phyloP scores from a whole-genome alignment of 2,113 vertebrate species.

The Rallus limicola region DNA sequence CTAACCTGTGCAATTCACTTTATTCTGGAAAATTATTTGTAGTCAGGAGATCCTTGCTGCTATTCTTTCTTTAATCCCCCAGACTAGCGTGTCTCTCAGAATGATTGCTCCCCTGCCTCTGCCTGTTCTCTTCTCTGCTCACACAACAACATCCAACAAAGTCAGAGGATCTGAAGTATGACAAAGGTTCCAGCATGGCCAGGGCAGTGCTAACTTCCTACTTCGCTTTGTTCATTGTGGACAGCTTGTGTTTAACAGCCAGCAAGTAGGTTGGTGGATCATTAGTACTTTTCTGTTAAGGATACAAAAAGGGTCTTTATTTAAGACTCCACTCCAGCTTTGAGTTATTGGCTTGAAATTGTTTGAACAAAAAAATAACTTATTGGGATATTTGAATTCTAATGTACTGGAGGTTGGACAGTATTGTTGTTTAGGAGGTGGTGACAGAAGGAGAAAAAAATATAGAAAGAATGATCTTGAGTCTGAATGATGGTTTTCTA shows the following conservation, averaged over 20 bases:
- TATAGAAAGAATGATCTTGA: not conserved
- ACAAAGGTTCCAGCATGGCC: fast-evolving
- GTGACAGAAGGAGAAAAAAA: not conserved
- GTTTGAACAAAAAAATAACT: not conserved
- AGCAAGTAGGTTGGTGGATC: not conserved
- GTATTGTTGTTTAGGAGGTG: not conserved
- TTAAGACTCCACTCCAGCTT: not conserved
- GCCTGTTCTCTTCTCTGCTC: not conserved
- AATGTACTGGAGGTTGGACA: not conserved
- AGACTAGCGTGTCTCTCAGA: not conserved
- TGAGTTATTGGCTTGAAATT: not conserved
- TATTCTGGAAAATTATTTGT: not conserved
- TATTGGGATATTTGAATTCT: not conserved
- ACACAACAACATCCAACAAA: not conserved
- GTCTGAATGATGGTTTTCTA: not conserved
- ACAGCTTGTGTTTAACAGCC: not conserved
- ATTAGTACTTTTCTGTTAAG: not conserved
- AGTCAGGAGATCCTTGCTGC: not conserved
- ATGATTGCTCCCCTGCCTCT: fast-evolving
- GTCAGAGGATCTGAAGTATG: not conserved
- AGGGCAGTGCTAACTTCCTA: not conserved
- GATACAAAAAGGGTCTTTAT: not conserved
- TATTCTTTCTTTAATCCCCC: not conserved
- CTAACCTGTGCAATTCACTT: not conserved
- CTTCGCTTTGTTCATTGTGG: not conserved